Conservation (phyloP, 2,113 vertebrate genomes). For the Dissostichus mawsoni region DNA sequence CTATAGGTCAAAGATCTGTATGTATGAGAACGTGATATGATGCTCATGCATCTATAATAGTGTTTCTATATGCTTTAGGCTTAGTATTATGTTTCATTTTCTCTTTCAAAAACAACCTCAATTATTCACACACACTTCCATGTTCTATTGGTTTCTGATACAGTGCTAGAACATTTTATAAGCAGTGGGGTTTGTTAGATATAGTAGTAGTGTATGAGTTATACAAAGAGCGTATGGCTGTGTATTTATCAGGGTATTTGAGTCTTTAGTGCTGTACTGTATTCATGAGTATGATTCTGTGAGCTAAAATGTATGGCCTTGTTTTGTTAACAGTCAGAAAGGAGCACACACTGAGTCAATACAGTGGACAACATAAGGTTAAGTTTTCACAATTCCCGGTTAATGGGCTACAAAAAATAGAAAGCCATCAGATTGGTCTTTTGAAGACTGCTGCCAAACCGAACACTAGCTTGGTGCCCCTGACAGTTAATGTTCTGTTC, state of each 20-base stretch:
- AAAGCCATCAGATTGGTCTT: constrained; percentile 20
- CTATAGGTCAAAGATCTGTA: no score
- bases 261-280: not conserved
- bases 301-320: not conserved
- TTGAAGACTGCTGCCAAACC: constrained; percentile 33
- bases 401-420: constrained; percentile 9
- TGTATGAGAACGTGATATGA: not conserved
- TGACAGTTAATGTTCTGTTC: constrained; percentile 39
- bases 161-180: not conserved
- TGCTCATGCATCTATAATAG: not conserved
- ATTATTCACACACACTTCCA: not conserved
- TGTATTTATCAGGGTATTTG: not conserved
- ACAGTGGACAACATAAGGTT: not conserved
- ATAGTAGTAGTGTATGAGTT: not conserved
- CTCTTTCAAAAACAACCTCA: not conserved
- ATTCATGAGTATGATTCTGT: not conserved
- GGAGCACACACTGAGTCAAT: not conserved
- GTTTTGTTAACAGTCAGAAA: not conserved
- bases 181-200: not conserved
- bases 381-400: not conserved
- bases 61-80: not conserved
- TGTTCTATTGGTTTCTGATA: not conserved
- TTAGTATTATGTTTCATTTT: not conserved
- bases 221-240: not conserved
- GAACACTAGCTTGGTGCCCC: constrained; percentile 17